Base-by-base conservation (phyloP, 2,888 invertebrate genomes). In the Ophioninae sp. region DNA sequence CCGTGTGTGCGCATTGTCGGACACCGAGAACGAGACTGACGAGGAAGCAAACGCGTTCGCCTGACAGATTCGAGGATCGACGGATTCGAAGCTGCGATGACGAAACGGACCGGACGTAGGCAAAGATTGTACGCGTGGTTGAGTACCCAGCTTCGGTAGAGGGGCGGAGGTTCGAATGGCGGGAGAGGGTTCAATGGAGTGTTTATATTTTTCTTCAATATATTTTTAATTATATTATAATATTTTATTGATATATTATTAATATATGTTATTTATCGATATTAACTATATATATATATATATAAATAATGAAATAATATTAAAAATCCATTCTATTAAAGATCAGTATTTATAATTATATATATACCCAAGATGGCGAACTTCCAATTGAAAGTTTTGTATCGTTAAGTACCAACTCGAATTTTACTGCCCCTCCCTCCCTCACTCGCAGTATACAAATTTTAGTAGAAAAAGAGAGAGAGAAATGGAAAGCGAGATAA, bases 51-150 rank as follows among this genome's bases (percentile, higher is more conserved):
- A 30, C 50, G 44, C 44, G 57, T 80, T 68, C 56, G 39, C 64
- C 56, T 30, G 50, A 64, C 56, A 21, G 59, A 75, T 79, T 21
- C 41, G 72, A 37, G 57, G 39, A 37, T 62, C 59, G 7, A 76
- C 76, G 67, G 76, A 75, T 37, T 37, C 21, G 62, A 72, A 56
- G 61, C 30, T 30, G 30, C 30, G 30, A 30, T 30, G 30, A 30
- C 3, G 30, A 30, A 30, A 30, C 30, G 30, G 30, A 30, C 30
- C 3, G 30, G 2, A 30, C 30, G 30, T 30, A 30, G 30, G 30
- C 30, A 30, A 30, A 30, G 30, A 30, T 30, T 30, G 30, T 30
- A 76, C 76, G 79, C 76, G 59, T 30, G 67, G 76, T 50, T 76
- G 10, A 21, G 20, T 62, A 10, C 8, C 39, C 56, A 65, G 65